Percentiles rank a stretch among this genome's conserved stretches.
Conservation (phyloP, 2,797 vertebrate species). For the Smutsia gigantea region DNA sequence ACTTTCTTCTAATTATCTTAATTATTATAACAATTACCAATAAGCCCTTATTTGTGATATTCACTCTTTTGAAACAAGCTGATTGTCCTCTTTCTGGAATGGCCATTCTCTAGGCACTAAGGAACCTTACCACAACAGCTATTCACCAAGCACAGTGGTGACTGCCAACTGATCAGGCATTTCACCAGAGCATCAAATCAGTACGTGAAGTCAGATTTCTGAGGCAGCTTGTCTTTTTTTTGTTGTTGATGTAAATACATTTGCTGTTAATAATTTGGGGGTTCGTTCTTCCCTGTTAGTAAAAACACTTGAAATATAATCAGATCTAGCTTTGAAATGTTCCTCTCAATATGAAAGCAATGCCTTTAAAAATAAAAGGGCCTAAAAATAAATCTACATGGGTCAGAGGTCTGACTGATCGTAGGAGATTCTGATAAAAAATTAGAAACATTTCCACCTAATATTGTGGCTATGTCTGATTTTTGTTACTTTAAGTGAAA, state of each 20-base stretch:
- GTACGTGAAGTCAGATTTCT: background rate
- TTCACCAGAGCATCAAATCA: background rate
- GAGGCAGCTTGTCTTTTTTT: background rate
- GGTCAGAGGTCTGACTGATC: background rate
- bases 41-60: background rate
- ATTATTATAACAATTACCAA: background rate
- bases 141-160: background rate
- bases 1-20: background rate
- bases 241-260: background rate
- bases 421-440: background rate
- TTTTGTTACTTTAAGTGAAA: conserved; percentile 26
- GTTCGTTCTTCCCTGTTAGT: background rate
- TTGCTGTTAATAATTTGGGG: background rate
- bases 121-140: background rate
- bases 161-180: background rate
- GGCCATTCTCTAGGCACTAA: background rate
- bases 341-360: background rate
- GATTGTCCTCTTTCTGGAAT: background rate
- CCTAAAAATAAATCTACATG: background rate
- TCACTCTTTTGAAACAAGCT: background rate
- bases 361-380: conserved; percentile 7
- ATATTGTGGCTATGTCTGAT: background rate
- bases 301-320: background rate
- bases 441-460: background rate
- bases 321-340: background rate